Conservation (phyloP, 2,888 invertebrate species). For the Cephus rjabovi region DNA sequence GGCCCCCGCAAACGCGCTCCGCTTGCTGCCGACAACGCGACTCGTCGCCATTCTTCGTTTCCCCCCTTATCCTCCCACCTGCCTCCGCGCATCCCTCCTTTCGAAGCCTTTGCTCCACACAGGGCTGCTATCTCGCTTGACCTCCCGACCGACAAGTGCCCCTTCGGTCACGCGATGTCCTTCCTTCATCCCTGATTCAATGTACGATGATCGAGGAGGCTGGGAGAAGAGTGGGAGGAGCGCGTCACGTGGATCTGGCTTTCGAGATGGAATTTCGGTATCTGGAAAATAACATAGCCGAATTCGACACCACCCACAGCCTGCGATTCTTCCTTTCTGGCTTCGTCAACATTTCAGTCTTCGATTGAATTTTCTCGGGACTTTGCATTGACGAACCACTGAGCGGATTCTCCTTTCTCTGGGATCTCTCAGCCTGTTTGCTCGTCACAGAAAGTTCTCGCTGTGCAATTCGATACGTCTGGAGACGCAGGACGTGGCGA, state of each 20-base stretch:
- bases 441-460: background rate
- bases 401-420: conserved; percentile 8
- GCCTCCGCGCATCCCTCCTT: background rate
- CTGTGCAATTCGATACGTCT: background rate
- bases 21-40: conserved; percentile 54
- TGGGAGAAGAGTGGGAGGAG: conserved; percentile 24
- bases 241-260: background rate
- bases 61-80: conserved; percentile 12
- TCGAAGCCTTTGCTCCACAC: no score
- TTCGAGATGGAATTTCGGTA: no score
- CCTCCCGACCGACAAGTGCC: no score
- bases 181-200: no score
- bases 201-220: conserved; percentile 14
- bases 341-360: conserved; percentile 23
- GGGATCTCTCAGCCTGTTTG: background rate
- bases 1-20: conserved; percentile 56
- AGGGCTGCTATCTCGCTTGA: no score
- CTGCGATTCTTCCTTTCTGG: no score
- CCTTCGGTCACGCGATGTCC: no score
- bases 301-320: conserved; percentile 43
- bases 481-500: no score
- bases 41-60: conserved; percentile 44
- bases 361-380: conserved; percentile 21
- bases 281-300: background rate
- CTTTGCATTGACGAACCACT: conserved; percentile 1